phyloP scores from a whole-genome alignment of 1,140 invertebrate species.

The Pseudomyrmex sp. region DNA sequence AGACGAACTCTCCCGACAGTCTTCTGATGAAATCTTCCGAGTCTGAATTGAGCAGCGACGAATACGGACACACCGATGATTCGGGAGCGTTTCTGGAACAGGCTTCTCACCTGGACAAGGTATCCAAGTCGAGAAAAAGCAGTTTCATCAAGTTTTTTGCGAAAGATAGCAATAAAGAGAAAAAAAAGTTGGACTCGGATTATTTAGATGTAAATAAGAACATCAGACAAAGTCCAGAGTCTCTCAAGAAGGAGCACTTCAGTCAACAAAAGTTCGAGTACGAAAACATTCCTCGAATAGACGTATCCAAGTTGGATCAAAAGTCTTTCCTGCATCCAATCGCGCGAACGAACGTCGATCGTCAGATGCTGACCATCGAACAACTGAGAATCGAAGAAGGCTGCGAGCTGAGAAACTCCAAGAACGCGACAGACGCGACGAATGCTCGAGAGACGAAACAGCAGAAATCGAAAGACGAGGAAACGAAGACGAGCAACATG shows the following conservation, averaged over 20 bases:
- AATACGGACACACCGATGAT: slow-evolving; percentile 83
- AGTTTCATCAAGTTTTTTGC: slow-evolving; percentile 83
- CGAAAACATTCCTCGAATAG: slow-evolving; percentile 84
- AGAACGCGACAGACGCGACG: slow-evolving; percentile 55
- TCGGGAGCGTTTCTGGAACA: slow-evolving; percentile 83
- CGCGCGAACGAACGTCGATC: slow-evolving; percentile 12
- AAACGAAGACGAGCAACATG: slow-evolving; percentile 75
- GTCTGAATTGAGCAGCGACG: slow-evolving; percentile 82
- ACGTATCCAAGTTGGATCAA: slow-evolving; percentile 81
- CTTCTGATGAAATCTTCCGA: slow-evolving; percentile 82
- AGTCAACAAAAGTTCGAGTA: slow-evolving; percentile 80
- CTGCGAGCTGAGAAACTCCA: slow-evolving; percentile 76
- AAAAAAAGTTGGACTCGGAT: slow-evolving; percentile 67
- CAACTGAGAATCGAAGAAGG: slow-evolving; percentile 82
- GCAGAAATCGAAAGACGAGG: slow-evolving; percentile 55
- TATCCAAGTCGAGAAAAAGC: slow-evolving; percentile 67
- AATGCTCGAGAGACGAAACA: slow-evolving; percentile 29
- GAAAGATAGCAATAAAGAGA: slow-evolving; percentile 73
- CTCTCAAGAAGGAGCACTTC: slow-evolving; percentile 62
- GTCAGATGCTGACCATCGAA: slow-evolving; percentile 79
- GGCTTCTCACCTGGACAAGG: slow-evolving; percentile 74
- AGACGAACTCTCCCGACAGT: slow-evolving; percentile 83
- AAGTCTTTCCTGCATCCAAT: slow-evolving; percentile 65
- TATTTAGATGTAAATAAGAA: slow-evolving; percentile 78
- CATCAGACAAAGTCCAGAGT: slow-evolving; percentile 60